These are phyloP conservation scores for Meiosimyza decipiens DNA, from an alignment of 2,888 invertebrate species.

Conservation along the genomic window DNA sequence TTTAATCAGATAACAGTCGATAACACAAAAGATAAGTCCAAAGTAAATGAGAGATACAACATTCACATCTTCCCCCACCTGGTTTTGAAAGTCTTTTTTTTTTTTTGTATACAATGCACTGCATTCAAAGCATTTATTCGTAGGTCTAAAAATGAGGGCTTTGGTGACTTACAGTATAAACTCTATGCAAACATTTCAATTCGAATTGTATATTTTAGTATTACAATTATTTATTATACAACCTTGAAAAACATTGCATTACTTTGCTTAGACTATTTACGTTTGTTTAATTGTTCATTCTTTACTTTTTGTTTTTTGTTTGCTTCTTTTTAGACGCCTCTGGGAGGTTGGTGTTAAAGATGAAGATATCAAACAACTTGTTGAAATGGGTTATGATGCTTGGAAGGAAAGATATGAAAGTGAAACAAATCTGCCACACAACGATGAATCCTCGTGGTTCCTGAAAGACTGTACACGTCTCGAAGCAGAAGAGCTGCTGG, in stretches of 20 bases:
- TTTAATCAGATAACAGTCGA: slow-evolving; percentile 28
- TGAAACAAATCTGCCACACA: slow-evolving; percentile 74
- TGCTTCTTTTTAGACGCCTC: slow-evolving; percentile 73
- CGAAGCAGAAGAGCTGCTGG: slow-evolving; percentile 81
- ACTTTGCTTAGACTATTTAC: background rate
- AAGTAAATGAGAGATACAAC: slow-evolving; percentile 17
- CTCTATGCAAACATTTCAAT: background rate
- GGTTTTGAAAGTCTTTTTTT: too few species aligned
- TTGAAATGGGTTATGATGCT: slow-evolving; percentile 69
- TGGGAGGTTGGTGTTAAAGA: slow-evolving; percentile 80
- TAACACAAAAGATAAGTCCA: slow-evolving; percentile 26
- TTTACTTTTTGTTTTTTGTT: slow-evolving; percentile 19
- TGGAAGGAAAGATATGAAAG: slow-evolving; percentile 67
- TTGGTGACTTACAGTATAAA: too few species aligned
- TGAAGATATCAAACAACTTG: slow-evolving; percentile 76
- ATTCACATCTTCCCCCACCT: too few species aligned
- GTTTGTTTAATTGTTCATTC: background rate
- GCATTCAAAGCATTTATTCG: too few species aligned
- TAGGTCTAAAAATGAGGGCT: too few species aligned
- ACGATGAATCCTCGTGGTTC: slow-evolving; percentile 83
- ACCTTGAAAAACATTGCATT: background rate
- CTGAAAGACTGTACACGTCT: slow-evolving; percentile 80
- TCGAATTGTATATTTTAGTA: background rate
- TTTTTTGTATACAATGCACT: too few species aligned
- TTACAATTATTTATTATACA: background rate